Evolutionary conservation across 2,113 vertebrate species (phyloP), one percentile per base, ranked within the genome.

Genomic region (Gymnocephalus cernua): DNA sequence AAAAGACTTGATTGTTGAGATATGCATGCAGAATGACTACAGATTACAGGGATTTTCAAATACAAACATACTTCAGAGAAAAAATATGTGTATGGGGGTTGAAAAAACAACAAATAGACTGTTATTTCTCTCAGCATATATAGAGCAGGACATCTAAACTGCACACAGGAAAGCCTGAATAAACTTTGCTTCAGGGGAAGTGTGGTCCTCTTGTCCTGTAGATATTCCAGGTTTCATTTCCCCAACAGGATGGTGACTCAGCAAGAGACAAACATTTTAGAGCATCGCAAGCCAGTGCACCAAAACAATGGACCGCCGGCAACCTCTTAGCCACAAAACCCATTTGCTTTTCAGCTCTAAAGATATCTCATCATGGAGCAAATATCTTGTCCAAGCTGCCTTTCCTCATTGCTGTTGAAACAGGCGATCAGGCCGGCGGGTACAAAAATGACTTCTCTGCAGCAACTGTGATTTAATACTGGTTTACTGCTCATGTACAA

Each of bases 151-250:
- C 74, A 78, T 84, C 77, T 84, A 72, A 79, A 86, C 45, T 69
- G 79, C 74, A 77, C 84, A 91, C 84, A 94, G 86, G 93, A 95
- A 94, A 93, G 88, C 92, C 93, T 94, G 92, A 92, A 85, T 86
- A 92, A 93, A 94, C 93, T 77, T 87, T 84, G 82, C 86, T 90
- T 59, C 16, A 74, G 86, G 86, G 90, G 85, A 90, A 87, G 74
- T 44, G 57, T 62, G 74, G 83, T 86, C 67, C 67, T 78, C 84
- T 82, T 82, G 87, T 83, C 79, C 88, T 48, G 84, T 11, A 86
- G 87, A 94, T 84, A 92, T 82, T 90, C 86, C 76, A 84, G 80
- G 80, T 91, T 93, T 92, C 79, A 93, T 93, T 94, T 95, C 89
- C 93, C 58, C 23, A 63, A 84, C 91, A 92, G 92, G 93, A 93